Conservation (phyloP, 2,113 vertebrate species). For the Onychorhynchus coronatus region DNA sequence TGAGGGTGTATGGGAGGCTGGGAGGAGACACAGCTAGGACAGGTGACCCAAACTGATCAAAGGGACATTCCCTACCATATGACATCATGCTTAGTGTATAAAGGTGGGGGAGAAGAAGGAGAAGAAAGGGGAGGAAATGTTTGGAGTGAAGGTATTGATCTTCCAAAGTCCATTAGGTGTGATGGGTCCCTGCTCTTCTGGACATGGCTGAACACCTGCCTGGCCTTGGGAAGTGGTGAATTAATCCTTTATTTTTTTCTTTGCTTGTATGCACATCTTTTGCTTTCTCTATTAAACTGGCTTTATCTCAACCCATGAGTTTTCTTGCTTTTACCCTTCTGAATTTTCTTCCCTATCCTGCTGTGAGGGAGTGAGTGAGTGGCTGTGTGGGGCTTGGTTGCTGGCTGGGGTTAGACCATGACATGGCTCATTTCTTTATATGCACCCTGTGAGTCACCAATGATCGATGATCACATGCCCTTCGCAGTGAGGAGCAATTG, state of each 20-base stretch:
- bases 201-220: not conserved
- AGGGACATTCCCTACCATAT: not conserved
- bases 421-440: not conserved
- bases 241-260: not conserved
- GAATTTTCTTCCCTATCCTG: not conserved
- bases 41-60: not conserved
- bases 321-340: not conserved
- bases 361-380: not conserved
- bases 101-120: not conserved
- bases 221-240: not conserved
- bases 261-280: not conserved
- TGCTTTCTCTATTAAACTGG: not conserved
- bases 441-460: not conserved
- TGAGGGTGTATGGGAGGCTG: not conserved
- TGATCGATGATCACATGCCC: not conserved
- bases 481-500: fast-evolving
- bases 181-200: not conserved
- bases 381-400: not conserved
- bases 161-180: not conserved
- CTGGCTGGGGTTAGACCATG: not conserved
- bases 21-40: not conserved
- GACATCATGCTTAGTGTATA: not conserved
- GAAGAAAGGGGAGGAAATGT: not conserved
- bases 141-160: not conserved
- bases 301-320: fast-evolving